phyloP scores from a whole-genome alignment of 2,797 vertebrate species.

The Platyrinchus mystaceus region DNA sequence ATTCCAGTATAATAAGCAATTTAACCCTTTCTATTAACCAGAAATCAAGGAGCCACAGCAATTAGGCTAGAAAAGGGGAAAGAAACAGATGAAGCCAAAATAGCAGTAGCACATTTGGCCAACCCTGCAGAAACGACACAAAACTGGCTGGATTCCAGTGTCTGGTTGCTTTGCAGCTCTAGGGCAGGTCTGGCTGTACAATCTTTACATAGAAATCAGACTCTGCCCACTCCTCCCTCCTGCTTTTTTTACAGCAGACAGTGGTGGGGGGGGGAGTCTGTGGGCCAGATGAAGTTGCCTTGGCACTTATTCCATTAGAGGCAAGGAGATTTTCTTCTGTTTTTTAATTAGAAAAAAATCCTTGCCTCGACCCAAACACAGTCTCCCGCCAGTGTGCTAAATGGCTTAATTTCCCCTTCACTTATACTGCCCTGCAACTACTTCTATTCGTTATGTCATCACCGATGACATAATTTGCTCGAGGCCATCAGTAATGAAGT shows the following conservation, averaged over 20 bases:
- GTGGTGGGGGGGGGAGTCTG: not conserved
- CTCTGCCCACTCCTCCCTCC: not conserved
- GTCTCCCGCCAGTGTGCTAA: not conserved
- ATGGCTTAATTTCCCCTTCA: conserved; percentile 1
- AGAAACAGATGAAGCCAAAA: not conserved
- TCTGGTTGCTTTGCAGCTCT: conserved; percentile 25
- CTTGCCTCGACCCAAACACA: not conserved
- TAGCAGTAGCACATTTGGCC: not conserved
- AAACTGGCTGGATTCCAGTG: not conserved
- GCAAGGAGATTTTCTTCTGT: not conserved
- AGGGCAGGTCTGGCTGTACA: not conserved
- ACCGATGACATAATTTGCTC: not conserved
- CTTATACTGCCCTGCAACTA: not conserved
- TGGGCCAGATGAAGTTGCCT: not conserved
- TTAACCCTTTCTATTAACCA: not conserved
- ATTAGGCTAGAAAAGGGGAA: not conserved
- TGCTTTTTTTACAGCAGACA: not conserved
- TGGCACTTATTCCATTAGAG: not conserved
- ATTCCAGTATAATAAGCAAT: not conserved
- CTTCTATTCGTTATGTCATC: not conserved
- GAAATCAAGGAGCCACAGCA: not conserved
- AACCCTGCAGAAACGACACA: not conserved
- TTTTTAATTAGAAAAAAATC: conserved; percentile 20
- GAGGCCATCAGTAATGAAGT: not conserved
- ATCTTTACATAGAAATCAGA: not conserved